Percentiles rank a stretch among this genome's conserved stretches.
These are phyloP conservation scores for Amorpha juglandis DNA, from an alignment of 2,888 invertebrate genomes.

Conservation along the genomic window DNA sequence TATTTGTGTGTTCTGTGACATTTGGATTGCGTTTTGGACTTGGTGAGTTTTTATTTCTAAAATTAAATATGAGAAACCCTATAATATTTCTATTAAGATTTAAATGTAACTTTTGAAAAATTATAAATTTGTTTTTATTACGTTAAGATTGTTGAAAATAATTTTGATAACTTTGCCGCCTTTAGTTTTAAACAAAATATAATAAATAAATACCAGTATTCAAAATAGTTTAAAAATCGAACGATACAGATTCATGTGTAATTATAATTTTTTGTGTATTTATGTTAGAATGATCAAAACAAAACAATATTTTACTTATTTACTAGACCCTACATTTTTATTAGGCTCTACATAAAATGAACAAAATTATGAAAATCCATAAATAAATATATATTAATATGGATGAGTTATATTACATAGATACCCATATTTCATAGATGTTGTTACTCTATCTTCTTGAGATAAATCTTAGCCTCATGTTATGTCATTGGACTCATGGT, in stretches of 20 bases:
- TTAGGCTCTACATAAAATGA: not conserved
- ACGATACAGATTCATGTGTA: no score
- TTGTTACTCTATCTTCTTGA: not conserved
- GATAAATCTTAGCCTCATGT: not conserved
- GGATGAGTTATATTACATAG: no score
- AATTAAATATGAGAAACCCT: constrained; percentile 2
- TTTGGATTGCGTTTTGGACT: constrained; percentile 82
- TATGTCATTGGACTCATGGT: constrained; percentile 1
- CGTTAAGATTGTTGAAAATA: not conserved
- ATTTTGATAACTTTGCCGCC: not conserved
- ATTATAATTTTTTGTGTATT: no score
- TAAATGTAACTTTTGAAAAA: no score
- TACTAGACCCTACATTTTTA: not conserved
- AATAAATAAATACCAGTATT: not conserved
- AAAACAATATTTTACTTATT: not conserved
- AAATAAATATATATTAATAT: no score
- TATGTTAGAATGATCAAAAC: no score
- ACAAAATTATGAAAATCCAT: not conserved
- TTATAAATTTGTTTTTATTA: not conserved
- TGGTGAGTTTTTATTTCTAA: constrained; percentile 58
- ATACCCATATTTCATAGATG: not conserved
- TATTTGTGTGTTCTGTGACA: constrained; percentile 64
- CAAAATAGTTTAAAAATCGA: no score
- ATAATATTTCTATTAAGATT: no score
- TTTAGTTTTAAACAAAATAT: not conserved